Percentiles rank a stretch among this genome's conserved stretches.
These are phyloP conservation scores for Biston betularia DNA, from an alignment of 2,888 invertebrate species.

Conservation along the genomic window DNA sequence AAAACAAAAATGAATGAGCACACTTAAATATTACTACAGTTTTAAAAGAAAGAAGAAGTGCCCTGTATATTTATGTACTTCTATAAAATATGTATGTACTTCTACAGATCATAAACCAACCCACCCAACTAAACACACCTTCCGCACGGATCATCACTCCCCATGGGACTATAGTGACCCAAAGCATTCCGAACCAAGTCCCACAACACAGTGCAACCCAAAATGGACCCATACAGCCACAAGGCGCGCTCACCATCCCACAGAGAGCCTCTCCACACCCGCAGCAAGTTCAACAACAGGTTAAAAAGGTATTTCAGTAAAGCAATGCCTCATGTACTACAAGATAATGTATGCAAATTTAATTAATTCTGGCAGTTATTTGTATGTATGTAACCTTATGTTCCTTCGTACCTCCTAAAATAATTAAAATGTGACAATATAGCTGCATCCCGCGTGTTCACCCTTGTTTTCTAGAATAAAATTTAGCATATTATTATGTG, in stretches of 20 bases:
- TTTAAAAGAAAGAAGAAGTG: too few species aligned
- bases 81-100: background rate
- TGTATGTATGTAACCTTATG: too few species aligned
- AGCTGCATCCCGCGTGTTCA: too few species aligned
- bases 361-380: too few species aligned
- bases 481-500: too few species aligned
- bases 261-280: constrained; percentile 62
- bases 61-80: too few species aligned
- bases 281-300: constrained; percentile 63
- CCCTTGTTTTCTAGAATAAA: too few species aligned
- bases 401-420: too few species aligned
- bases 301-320: constrained; percentile 39
- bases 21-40: too few species aligned
- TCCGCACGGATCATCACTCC: constrained; percentile 73
- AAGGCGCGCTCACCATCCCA: constrained; percentile 58
- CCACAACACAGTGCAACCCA: constrained; percentile 59
- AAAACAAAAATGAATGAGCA: too few species aligned
- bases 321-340: background rate
- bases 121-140: constrained; percentile 56
- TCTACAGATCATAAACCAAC: constrained; percentile 67
- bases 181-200: constrained; percentile 62
- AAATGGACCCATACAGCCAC: constrained; percentile 66
- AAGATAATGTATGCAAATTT: too few species aligned
- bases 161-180: constrained; percentile 78
- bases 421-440: too few species aligned